Base-by-base conservation (phyloP, 2,888 invertebrate species). In the Selenia dentaria region DNA sequence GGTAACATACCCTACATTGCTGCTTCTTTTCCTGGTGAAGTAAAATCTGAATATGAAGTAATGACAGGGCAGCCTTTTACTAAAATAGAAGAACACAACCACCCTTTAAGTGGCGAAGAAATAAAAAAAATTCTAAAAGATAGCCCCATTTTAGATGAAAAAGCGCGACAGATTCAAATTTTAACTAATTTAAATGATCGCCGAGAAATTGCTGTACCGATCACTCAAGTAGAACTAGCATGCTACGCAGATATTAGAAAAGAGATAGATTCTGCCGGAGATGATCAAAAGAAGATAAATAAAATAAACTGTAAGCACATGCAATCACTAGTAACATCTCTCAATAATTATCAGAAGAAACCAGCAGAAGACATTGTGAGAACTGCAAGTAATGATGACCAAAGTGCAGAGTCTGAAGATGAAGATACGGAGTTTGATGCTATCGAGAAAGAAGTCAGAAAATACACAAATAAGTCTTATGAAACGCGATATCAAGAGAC, bases 51-150 rank as follows among this genome's bases (percentile, higher is more conserved):
- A 48, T 83, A 82, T 50, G 89, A 89, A 56, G 83, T 90, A 3
- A 86, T 90, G 89, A 74, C 82, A 25, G 89, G 89, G 0, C 90
- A 90, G 51, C 90, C 90, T 1, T 90, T 90, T 52, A 85, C 85
- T 3, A 56, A 75, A 37, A 55, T 88, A 27, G 78, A 74, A 28
- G 82, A 84, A 34, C 62, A 69, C n/a, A 73, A 62, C 14, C 79
- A 66, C 39, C 88, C 86, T 5, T 56, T 86, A 8, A 67, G 74
- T 1, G 32, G 35, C 0, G 75, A 83, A 33, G 81, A 88, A 69
- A 72, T 85, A 44, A 83, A 74, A 47, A 64, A 74, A 36, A 64
- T 78, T 57, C 32, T 89, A 2, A 82, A 80, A 57, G 72, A 74
- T 43, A 83, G 74, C 46, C 84, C 84, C 2, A 74, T 87, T 0